Base-by-base conservation (phyloP, 2,797 vertebrate genomes). In the Clarias laeviceps region DNA sequence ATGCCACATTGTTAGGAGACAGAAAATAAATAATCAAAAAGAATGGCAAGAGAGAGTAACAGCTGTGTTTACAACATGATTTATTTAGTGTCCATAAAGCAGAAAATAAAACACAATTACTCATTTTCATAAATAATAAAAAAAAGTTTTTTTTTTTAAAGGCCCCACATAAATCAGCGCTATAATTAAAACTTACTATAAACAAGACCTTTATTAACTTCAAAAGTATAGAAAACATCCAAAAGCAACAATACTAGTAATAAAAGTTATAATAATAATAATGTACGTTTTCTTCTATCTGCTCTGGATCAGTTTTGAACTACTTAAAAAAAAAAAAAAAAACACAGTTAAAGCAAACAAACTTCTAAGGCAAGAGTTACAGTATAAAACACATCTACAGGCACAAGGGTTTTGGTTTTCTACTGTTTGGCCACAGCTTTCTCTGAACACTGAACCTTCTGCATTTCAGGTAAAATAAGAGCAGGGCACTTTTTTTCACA, bases 311-410 rank as follows among this genome's bases (percentile, higher is more conserved):
- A 50, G 8, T 50, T 80, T 27, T 27, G 4, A 65, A 50, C 27
- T 22, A 29, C 45, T 80, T 82, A 45, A 17, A 66, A 93, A 34
- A 45, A 93, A 91, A 45, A 17, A 66, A 93, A 34, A 45, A 93
- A 91, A 40, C 32, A 24, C 82, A 91, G 91, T 88, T 82, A 92
- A 92, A 90, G 68, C 2, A 37, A 84, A 87, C 83, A 29, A 62
- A 66, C 12, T 32, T 79, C 88, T 86, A 92, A 91, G 89, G 89
- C 90, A 88, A 85, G 84, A 73, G 82, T 72, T 37, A 85, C 17
- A 73, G 84, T 86, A 81, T 61, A 78, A 84, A 80, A 86, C 77
- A 84, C 34, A 66, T 72, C 64, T 77, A 24, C 87, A 91, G 90
- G 88, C 89, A 89, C 90, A 83, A 84, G 81, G 84, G 82, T 87